A percentile compares a stretch with the other conserved stretches of the same genome.
Evolutionary conservation across 2,113 vertebrate genomes (phyloP).

Genomic region (Amblyornis subalaris): DNA sequence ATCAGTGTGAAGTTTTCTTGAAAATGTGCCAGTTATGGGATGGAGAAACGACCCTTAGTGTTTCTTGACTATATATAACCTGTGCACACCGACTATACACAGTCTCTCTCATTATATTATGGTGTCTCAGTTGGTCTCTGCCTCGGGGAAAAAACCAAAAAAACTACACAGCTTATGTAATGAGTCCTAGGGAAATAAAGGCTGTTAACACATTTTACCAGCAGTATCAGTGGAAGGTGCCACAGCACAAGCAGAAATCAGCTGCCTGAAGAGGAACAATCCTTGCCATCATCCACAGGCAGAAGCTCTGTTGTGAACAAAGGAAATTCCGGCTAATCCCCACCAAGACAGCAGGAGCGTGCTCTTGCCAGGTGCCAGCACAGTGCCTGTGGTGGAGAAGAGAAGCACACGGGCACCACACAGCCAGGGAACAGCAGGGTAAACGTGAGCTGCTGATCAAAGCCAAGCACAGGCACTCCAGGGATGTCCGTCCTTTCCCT

Average conservation of each 20-base stretch:
- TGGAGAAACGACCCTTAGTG: neutral
- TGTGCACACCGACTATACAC: neutral
- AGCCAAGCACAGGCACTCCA: fast-evolving
- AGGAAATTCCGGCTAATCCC: neutral
- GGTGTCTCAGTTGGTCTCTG: neutral
- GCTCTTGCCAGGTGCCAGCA: neutral
- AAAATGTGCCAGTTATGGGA: neutral
- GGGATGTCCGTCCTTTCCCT: neutral
- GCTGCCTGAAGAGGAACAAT: neutral
- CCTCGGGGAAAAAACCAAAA: neutral
- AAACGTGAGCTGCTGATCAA: neutral
- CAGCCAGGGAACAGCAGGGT: neutral
- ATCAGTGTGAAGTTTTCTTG: neutral
- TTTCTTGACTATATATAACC: neutral
- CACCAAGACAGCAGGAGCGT: fast-evolving
- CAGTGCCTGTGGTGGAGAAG: neutral
- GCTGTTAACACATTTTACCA: neutral
- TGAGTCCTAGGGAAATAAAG: neutral
- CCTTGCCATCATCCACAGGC: neutral
- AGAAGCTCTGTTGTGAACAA: neutral
- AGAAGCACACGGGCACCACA: fast-evolving
- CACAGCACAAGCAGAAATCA: neutral
- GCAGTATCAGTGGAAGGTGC: neutral
- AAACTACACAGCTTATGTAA: neutral
- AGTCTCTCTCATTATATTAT: neutral